phyloP scores from a whole-genome alignment of 1,140 invertebrate species.

The Drosophila lini region DNA sequence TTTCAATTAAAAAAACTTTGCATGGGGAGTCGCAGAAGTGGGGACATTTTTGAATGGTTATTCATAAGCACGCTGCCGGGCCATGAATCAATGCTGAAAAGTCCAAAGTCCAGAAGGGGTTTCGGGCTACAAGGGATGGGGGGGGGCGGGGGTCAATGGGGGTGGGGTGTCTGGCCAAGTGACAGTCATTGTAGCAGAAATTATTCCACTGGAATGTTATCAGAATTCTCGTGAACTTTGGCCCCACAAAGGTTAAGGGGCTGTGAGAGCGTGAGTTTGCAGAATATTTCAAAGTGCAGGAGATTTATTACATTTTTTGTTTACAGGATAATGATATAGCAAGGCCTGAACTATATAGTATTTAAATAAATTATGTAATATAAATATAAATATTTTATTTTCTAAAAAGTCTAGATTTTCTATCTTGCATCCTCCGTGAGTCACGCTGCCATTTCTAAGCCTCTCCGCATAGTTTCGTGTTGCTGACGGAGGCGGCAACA shows the following conservation, averaged over 20 bases:
- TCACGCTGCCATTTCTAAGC: slow-evolving; percentile 22
- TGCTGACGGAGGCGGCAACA: slow-evolving; percentile 66
- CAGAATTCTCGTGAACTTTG: slow-evolving; percentile 43
- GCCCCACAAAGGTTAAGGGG: slow-evolving; percentile 12
- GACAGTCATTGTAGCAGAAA: slow-evolving; percentile 59
- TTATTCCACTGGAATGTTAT: slow-evolving; percentile 60
- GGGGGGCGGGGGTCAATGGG: no score
- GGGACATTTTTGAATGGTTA: slow-evolving; percentile 69
- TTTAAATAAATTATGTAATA: no score
- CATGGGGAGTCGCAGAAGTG: slow-evolving; percentile 9
- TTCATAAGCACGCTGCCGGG: slow-evolving; percentile 62
- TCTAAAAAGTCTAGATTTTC: no score
- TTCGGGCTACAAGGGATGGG: neutral
- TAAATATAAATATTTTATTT: no score
- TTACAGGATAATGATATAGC: neutral
- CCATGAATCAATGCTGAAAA: slow-evolving; percentile 70
- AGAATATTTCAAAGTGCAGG: neutral
- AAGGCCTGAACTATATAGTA: no score
- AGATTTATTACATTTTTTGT: neutral
- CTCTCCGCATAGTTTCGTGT: slow-evolving; percentile 21
- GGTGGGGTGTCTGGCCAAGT: slow-evolving; percentile 29
- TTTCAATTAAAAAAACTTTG: slow-evolving; percentile 72
- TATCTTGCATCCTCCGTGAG: neutral
- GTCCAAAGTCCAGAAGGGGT: slow-evolving; percentile 58
- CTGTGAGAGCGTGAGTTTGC: slow-evolving; percentile 16